Percentiles rank a stretch among this genome's conserved stretches.
phyloP scores from a whole-genome alignment of 2,797 vertebrate genomes.

The Crax fasciolata region DNA sequence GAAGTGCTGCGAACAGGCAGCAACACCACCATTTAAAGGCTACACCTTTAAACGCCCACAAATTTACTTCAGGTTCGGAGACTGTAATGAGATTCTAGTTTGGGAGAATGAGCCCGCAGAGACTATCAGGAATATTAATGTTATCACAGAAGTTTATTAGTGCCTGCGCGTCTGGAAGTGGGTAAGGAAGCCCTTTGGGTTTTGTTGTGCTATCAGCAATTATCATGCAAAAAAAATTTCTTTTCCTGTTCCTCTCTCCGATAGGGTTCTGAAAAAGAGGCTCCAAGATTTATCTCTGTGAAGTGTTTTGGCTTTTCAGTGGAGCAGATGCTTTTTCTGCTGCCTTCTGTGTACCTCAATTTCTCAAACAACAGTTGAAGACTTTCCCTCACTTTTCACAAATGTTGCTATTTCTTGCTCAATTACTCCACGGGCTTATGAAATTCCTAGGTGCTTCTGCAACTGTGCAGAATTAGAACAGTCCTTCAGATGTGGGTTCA shows the following conservation, averaged over 20 bases:
- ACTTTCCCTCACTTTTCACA: not conserved
- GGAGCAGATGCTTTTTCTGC: rapidly evolving
- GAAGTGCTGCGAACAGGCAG: not conserved
- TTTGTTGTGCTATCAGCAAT: conserved; percentile 2
- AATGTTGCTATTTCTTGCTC: not conserved
- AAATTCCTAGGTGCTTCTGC: not conserved
- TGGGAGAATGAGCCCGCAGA: conserved; percentile 29
- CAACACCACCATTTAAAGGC: not conserved
- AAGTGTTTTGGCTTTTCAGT: not conserved
- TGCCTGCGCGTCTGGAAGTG: not conserved
- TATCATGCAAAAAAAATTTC: conserved; percentile 5
- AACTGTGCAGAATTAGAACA: not conserved
- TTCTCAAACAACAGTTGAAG: not conserved
- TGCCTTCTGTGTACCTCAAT: not conserved
- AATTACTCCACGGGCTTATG: rapidly evolving
- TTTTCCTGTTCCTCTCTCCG: not conserved
- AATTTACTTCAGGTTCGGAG: not conserved
- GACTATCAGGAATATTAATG: conserved; percentile 52
- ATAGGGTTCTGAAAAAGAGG: not conserved
- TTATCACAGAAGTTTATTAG: conserved; percentile 57
- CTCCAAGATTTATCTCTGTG: not conserved
- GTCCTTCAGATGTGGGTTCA: not conserved
- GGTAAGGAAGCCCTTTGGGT: conserved; percentile 44
- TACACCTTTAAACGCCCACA: not conserved
- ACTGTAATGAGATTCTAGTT: not conserved